Base-by-base conservation (phyloP, 2,888 invertebrate species). In the Notodonta dromedarius region DNA sequence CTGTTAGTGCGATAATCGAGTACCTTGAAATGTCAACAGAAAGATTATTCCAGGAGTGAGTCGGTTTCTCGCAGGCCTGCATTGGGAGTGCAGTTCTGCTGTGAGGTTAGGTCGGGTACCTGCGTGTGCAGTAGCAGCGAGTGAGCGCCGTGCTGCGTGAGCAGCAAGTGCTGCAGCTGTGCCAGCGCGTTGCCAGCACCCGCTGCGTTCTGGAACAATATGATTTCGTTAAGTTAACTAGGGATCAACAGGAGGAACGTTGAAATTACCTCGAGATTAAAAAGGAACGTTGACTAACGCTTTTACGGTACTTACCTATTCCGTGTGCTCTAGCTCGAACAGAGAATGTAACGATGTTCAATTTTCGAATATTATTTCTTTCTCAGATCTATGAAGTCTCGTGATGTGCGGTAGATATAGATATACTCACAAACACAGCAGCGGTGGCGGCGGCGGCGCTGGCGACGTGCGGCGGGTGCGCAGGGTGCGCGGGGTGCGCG, bases 61-160 rank as follows among this genome's bases (percentile, higher is more conserved):
- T 42, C 42, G 42, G 4, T 42, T 5, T 35, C 35, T 5, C 5
- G 35, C 35, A 35, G 35, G 35, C 2, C 6, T 35, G 35, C 35
- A 35, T 4, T 7, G 35, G 7, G 6, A 35, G 35, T 35, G 24
- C 24, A 35, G 35, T 35, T 35, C 6, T 35, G 35, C 5, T 7
- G 35, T 6, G 35, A 4, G 35, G 7, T 42, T 11, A 11, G 2
- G n/a, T 46, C 2, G n/a, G 46, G 48, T 57, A 90, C 91, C 85
- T 91, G 92, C 39, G 92, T 88, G 83, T 92, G 93, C 69, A 92
- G 86, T 76, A 92, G 84, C 71, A 93, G 82, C 57, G 92, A 90
- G 82, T 92, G 91, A 60, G 91, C 93, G 67, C 91, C 91, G 82
- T 90, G 91, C 76, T 90, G 90, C 48, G 92, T 85, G 64, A 93